Base-by-base conservation (phyloP, 2,888 invertebrate species). In the Automeris io region DNA sequence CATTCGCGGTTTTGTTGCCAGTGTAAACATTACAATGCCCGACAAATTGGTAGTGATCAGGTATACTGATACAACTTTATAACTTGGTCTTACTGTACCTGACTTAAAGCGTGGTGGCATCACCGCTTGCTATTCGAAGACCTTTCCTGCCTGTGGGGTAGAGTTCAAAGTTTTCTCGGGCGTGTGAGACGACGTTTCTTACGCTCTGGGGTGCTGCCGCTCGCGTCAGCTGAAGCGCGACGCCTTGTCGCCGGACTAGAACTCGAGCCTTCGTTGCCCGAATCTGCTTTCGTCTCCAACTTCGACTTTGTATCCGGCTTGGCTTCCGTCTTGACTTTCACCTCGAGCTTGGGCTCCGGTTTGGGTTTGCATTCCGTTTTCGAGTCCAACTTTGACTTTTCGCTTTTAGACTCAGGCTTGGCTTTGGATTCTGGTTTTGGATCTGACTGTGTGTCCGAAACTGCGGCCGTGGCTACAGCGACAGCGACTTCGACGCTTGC, bases 121-220 rank as follows among this genome's bases (percentile, higher is more conserved):
- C 6, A 5, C 18, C 22, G 25, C 24, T 4, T 13, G 9, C 21
- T 2, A 25, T 11, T 12, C 6, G 35, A 24, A 11, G 25, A 5
- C 8, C 29, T 29, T 29, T 16, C 29, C 29, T 29, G 25, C 3
- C 29, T 4, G 32, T 25, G 32, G 18, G 22, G 7, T 26, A 31
- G 37, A 18, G 40, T 46, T 78, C 68, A 83, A 23, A 83, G 79
- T 58, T 87, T 87, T 54, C 87, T 61, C 24, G 85, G 85, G 37
- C 86, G 70, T 11, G 83, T 83, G 50, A 86, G 74, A 39, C 87
- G 80, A 13, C 87, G 77, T 57, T 83, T 83, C 68, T 87, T 87
- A 49, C 83, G 76, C 37, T 85, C 86, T 31, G 85, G 86, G 21
- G 86, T 79, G 47, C 50, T 51, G 40, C 48, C 47, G 19, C 58